Base-by-base conservation (phyloP, 2,797 vertebrate genomes). In the Hapalemur alaotrensis region DNA sequence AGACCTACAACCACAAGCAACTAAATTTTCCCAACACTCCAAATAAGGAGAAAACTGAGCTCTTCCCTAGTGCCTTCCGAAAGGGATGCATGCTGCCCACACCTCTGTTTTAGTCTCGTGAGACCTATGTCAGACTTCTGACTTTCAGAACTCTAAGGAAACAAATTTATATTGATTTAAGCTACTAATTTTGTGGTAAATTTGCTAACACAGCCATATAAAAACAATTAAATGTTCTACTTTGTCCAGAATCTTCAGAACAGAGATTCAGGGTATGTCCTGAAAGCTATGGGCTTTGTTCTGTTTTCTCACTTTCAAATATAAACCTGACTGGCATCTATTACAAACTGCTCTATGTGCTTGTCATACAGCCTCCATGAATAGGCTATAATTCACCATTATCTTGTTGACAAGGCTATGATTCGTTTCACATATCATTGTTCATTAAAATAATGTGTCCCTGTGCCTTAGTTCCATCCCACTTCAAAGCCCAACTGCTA, bases 371-470 rank as follows among this genome's bases (percentile, higher is more conserved):
- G 81, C 92, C 57, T 96, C 81, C 78, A 95, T n/a, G 41, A 95
- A 95, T 90, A 83, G 52, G n/a, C 82, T 93, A 96, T 98, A 98
- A 98, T 97, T 98, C 96, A 96, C 94, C 96, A 86, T 98, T 98
- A 97, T 95, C 97, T 97, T 98, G 93, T 98, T 98, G 97, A 98
- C 96, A 98, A 98, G 95, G 93, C 38, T 98, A 98, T 97, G 98
- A 98, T 98, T 98, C 0, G 0, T 98, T 98, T 98, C 97, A 98
- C 96, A 97, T 92, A 98, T 98, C 97, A 97, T 61, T 98, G 95
- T 98, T 98, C 97, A 98, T 98, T 98, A 98, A 98, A 98, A 98
- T 97, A 98, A 97, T 98, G 97, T 84, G 83, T 96, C 98, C 79
- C 80, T 97, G 90, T 98, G 83, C 63, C 97, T 87, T 93, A 30